Conservation (phyloP, 1,140 invertebrate species). For the Holcopasites calliopsidis region DNA sequence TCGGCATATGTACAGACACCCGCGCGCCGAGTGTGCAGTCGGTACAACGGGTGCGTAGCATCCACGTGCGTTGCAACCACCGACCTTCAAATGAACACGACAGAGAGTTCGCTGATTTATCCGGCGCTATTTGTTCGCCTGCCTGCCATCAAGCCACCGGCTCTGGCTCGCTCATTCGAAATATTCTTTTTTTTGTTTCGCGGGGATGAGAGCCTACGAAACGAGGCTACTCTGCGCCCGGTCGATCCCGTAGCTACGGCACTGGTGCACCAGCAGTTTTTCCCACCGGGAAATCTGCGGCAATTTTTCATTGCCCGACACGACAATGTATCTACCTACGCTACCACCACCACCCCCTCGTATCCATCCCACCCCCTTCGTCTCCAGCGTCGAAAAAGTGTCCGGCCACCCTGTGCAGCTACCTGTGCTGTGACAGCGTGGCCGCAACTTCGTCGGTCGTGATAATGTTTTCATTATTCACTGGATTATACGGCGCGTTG, state of each 20-base stretch:
- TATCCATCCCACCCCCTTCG: not conserved
- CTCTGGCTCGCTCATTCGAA: conserved; percentile 29
- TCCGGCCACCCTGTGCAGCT: conserved; percentile 14
- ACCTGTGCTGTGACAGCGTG: conserved; percentile 33
- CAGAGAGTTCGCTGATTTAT: conserved; percentile 55
- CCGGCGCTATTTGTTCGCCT: conserved; percentile 50
- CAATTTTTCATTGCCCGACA: conserved; percentile 67
- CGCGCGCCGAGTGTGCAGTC: not conserved
- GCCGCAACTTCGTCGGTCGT: conserved; percentile 47
- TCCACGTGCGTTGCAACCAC: conserved; percentile 22
- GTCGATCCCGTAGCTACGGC: not conserved
- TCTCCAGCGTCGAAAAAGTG: conserved; percentile 45
- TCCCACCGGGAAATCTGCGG: conserved; percentile 61
- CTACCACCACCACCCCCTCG: not conserved
- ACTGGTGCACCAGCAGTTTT: conserved; percentile 47
- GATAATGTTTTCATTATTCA: conserved; percentile 69
- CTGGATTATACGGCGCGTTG: conserved; percentile 58
- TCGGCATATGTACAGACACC: not conserved
- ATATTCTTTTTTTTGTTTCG: conserved; percentile 16
- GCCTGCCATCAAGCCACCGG: not conserved
- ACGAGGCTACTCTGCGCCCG: conserved; percentile 24
- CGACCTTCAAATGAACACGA: conserved; percentile 42
- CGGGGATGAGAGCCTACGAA: conserved; percentile 16
- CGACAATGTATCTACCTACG: conserved; percentile 62
- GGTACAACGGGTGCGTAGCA: conserved; percentile 1